phyloP scores from a whole-genome alignment of 2,797 vertebrate genomes.

The Lateolabrax maculatus region DNA sequence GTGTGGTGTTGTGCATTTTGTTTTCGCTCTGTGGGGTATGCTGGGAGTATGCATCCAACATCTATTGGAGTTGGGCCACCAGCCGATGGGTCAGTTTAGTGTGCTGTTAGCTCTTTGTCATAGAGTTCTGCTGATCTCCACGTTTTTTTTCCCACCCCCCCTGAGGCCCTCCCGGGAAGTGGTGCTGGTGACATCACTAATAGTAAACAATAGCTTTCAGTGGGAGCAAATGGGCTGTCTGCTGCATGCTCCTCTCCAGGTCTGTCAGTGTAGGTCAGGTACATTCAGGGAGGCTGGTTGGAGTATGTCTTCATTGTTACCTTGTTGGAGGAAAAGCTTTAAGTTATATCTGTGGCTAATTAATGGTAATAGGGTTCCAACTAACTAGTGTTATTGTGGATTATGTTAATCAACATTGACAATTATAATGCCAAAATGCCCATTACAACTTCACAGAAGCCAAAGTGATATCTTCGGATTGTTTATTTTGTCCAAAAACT shows the following conservation, averaged over 20 bases:
- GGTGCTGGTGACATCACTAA: constrained; percentile 84
- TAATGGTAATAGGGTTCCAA: neutral
- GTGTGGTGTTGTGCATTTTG: constrained; percentile 59
- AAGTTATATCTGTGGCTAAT: neutral
- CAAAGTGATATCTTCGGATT: neutral
- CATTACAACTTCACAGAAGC: neutral
- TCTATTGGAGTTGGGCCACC: constrained; percentile 67
- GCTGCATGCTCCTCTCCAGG: constrained; percentile 37
- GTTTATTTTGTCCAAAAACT: neutral
- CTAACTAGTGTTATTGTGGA: neutral
- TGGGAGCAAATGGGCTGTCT: constrained; percentile 54
- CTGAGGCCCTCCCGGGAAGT: constrained; percentile 83
- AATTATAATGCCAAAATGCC: neutral
- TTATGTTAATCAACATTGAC: neutral
- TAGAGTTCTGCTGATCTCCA: constrained; percentile 84
- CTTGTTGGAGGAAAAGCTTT: neutral
- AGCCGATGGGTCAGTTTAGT: constrained; percentile 79
- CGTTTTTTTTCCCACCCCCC: constrained; percentile 67
- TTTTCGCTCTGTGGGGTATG: constrained; percentile 61
- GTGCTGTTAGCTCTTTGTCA: constrained; percentile 82
- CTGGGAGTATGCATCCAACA: constrained; percentile 58
- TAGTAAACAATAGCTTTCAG: constrained; percentile 81
- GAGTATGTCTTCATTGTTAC: neutral
- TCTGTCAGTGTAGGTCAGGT: constrained; percentile 57
- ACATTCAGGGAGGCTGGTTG: constrained; percentile 10